Evolutionary conservation across 2,797 vertebrate species (phyloP).

Genomic region (Benthosema pterotum): DNA sequence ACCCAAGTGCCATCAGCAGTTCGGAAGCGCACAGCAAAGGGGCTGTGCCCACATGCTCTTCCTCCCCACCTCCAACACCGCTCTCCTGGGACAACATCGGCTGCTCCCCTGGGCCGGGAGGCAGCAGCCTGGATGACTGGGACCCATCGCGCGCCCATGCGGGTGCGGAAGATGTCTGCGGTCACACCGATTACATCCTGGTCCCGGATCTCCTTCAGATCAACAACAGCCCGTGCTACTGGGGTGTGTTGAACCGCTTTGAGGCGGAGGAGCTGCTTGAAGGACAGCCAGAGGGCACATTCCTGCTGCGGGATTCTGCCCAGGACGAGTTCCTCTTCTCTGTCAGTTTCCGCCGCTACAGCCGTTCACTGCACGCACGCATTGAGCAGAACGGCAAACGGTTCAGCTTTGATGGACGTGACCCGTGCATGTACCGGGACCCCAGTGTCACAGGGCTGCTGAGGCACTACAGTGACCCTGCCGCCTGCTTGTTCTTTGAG

Average conservation of each 20-base stretch:
- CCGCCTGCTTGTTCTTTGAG: slow-evolving; percentile 96
- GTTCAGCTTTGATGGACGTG: slow-evolving; percentile 96
- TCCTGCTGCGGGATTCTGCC: slow-evolving; percentile 93
- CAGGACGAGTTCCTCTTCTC: slow-evolving; percentile 97
- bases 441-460: slow-evolving; percentile 92
- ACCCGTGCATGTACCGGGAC: slow-evolving; percentile 95
- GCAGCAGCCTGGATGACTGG: slow-evolving; percentile 82
- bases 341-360: slow-evolving; percentile 95
- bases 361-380: slow-evolving; percentile 94
- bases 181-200: slow-evolving; percentile 89
- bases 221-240: slow-evolving; percentile 95
- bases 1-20: slow-evolving; percentile 75
- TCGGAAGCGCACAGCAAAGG: slow-evolving; percentile 75
- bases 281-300: slow-evolving; percentile 95
- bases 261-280: slow-evolving; percentile 94
- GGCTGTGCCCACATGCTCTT: slow-evolving; percentile 47
- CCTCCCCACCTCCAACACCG: slow-evolving; percentile 69
- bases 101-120: slow-evolving; percentile 79
- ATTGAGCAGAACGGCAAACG: slow-evolving; percentile 96
- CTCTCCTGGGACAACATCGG: slow-evolving; percentile 81
- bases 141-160: slow-evolving; percentile 63
- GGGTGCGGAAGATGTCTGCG: slow-evolving; percentile 64
- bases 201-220: slow-evolving; percentile 97
- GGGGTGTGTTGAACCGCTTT: slow-evolving; percentile 95
- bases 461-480: slow-evolving; percentile 93